These are phyloP conservation scores for Cotesia glomerata DNA, from an alignment of 1,140 invertebrate genomes.

Conservation along the genomic window DNA sequence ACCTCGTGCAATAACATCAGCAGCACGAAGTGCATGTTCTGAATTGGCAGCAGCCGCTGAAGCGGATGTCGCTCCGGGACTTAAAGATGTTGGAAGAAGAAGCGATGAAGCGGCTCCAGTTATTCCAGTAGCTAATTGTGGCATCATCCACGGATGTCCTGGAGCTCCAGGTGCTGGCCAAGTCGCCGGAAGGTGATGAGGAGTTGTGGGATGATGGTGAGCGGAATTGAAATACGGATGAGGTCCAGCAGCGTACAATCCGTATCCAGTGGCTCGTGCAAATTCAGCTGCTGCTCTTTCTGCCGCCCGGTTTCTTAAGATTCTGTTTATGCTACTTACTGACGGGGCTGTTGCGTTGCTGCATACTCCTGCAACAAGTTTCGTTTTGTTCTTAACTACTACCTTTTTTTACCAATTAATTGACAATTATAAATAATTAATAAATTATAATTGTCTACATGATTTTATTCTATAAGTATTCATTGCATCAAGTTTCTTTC, in stretches of 20 bases:
- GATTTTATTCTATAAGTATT: too few relatives aligned
- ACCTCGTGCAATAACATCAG: constrained; percentile 65
- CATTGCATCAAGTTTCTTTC: too few relatives aligned
- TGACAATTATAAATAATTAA: not conserved
- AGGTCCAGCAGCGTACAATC: constrained; percentile 75
- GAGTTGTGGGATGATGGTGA: constrained; percentile 51
- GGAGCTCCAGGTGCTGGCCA: constrained; percentile 54
- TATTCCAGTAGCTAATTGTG: constrained; percentile 58
- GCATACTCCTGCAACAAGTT: constrained; percentile 74
- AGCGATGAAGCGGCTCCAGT: constrained; percentile 59
- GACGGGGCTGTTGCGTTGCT: constrained; percentile 90
- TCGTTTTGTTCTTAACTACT: not conserved
- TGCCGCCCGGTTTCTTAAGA: constrained; percentile 87
- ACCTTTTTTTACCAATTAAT: not conserved
- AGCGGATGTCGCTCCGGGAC: constrained; percentile 61
- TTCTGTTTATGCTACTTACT: constrained; percentile 92
- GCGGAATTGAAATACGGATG: constrained; percentile 69
- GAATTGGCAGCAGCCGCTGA: constrained; percentile 62
- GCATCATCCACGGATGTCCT: constrained; percentile 61
- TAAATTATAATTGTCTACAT: too few relatives aligned
- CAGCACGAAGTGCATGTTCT: constrained; percentile 59
- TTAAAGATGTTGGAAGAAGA: constrained; percentile 63
- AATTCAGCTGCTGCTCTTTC: constrained; percentile 94
- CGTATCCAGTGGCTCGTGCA: constrained; percentile 87
- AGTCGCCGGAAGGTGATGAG: constrained; percentile 62